Conservation (phyloP, 2,888 invertebrate genomes). For the Bruchidius siliquastri region DNA sequence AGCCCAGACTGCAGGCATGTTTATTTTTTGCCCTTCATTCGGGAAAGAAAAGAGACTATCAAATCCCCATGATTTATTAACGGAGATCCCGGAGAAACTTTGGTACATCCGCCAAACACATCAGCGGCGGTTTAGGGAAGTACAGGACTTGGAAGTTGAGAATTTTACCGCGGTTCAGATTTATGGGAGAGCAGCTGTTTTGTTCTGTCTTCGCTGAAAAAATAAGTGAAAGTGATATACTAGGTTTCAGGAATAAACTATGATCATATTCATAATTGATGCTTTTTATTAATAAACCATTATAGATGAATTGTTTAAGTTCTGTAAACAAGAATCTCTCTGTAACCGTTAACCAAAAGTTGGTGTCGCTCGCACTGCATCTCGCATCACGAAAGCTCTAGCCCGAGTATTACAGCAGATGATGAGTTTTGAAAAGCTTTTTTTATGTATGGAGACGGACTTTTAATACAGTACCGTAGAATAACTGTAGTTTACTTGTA, state of each 20-base stretch:
- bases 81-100: neutral
- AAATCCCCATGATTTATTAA: neutral
- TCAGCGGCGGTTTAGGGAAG: neutral
- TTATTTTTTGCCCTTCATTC: neutral
- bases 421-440: neutral
- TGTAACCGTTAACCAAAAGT: too few relatives aligned
- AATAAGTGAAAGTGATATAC: too few relatives aligned
- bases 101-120: neutral
- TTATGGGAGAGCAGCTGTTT: neutral
- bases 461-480: neutral
- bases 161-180: neutral
- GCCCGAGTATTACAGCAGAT: neutral
- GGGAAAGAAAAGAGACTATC: neutral
- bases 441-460: neutral
- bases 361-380: neutral
- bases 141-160: neutral
- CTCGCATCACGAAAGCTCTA: neutral
- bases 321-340: too few relatives aligned
- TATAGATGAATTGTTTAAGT: too few relatives aligned
- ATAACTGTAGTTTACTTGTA: neutral
- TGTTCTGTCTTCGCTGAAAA: too few relatives aligned
- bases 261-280: too few relatives aligned
- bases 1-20: neutral
- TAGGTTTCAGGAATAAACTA: too few relatives aligned
- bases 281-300: too few relatives aligned